A percentile compares a stretch with the other conserved stretches of the same genome.
Conservation (phyloP, 2,797 vertebrate species). For the Hyperoplus immaculatus region DNA sequence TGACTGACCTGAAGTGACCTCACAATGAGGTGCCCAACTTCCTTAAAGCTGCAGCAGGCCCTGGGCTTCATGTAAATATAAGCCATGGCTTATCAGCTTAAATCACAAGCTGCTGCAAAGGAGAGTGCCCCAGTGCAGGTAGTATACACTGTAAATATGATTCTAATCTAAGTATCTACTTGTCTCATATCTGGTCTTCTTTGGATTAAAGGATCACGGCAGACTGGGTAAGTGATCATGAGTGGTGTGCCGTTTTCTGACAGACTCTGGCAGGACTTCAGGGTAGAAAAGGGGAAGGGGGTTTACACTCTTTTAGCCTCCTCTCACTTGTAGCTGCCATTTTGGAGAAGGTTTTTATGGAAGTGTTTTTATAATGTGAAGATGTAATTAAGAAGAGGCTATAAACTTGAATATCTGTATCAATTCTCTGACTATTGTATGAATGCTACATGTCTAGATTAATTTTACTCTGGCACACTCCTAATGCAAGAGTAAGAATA, state of each 20-base stretch:
- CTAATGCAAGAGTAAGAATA: background rate
- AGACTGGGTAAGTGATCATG: background rate
- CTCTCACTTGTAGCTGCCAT: background rate
- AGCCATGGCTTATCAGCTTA: slow-evolving; percentile 34
- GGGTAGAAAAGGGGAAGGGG: too few relatives aligned
- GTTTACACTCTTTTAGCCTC: background rate
- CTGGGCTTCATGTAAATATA: slow-evolving; percentile 16
- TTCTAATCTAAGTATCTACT: background rate
- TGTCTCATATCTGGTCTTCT: background rate
- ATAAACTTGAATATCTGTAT: background rate
- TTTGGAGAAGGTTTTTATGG: background rate
- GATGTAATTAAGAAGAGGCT: background rate
- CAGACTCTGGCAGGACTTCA: background rate
- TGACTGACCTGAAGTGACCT: slow-evolving; percentile 34
- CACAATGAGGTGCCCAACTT: background rate
- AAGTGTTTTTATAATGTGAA: background rate
- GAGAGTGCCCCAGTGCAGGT: background rate
- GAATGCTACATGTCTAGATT: background rate
- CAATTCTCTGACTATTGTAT: background rate
- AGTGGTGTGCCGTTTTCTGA: background rate
- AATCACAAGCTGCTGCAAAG: slow-evolving; percentile 13
- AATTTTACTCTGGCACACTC: background rate
- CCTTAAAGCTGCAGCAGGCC: slow-evolving; percentile 15
- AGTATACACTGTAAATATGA: background rate
- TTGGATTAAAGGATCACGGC: background rate